A percentile compares a stretch with the other conserved stretches of the same genome.
Evolutionary conservation across 2,113 vertebrate species (phyloP).

Genomic region (Bucco capensis): DNA sequence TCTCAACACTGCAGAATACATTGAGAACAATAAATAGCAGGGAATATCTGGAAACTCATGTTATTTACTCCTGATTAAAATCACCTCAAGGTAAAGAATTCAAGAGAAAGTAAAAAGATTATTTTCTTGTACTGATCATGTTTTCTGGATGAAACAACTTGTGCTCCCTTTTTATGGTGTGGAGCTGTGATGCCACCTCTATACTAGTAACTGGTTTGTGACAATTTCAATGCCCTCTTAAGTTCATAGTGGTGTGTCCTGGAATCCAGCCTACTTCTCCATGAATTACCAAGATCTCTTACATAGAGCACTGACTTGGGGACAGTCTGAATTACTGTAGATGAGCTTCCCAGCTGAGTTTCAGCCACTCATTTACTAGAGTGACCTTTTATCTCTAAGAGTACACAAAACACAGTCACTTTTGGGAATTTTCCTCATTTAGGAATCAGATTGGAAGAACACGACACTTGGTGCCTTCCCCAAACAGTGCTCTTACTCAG

Average conservation of each 20-base stretch:
- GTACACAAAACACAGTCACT: rapidly evolving
- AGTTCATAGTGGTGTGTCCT: not conserved
- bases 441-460: not conserved
- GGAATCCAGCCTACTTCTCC: not conserved
- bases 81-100: not conserved
- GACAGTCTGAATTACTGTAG: not conserved
- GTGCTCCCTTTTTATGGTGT: not conserved
- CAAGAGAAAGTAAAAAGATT: not conserved
- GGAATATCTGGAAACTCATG: not conserved
- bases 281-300: not conserved
- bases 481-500: not conserved
- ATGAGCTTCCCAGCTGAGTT: not conserved
- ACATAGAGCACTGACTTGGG: not conserved
- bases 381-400: not conserved
- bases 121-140: not conserved
- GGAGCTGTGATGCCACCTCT: not conserved
- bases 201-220: not conserved
- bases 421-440: not conserved
- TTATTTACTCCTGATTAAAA: not conserved
- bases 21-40: not conserved
- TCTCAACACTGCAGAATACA: not conserved
- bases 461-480: not conserved
- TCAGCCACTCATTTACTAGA: not conserved
- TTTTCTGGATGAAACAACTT: not conserved
- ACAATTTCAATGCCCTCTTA: not conserved